Evolutionary conservation across 1,140 invertebrate species (phyloP), one percentile per base, ranked within the genome.

Genomic region (Bilobella aurantiaca): DNA sequence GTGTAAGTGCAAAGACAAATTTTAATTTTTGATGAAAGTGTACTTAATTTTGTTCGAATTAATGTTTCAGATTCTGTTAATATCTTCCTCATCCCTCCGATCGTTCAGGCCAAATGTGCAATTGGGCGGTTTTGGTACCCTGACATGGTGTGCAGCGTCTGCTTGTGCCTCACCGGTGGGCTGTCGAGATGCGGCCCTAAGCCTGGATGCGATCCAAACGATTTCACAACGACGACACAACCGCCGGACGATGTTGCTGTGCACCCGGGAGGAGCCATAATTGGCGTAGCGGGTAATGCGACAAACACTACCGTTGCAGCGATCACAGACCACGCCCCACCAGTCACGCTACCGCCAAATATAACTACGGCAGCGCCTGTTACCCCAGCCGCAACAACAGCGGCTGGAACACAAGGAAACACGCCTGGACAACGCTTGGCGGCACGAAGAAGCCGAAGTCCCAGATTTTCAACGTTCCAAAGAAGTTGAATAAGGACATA

Each of bases 91-190:
- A 61, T 67, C 5, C 66, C 66, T 42, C 61, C 66, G 31, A 14
- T 67, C 3, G 62, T 67, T 1, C 30, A 3, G 5, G 61, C 12
- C 1, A 30, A 21, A 2, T 67, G 66, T 59, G 27, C 14, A 14
- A 23, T 63, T n/a, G 61, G 5, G 2, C 34, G 61, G 29, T 64
- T 68, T 46, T 68, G 67, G 67, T 34, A 56, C 1, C 18, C 62
- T 21, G 58, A 68, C 58, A 28, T 65, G 8, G 58, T 58, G 1
- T 68, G 67, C 29, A 59, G 37, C 2, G 23, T 67, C n/a, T 67
- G 62, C 42, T 68, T 71, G 49, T 71, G 58, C 42, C 34, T 68
- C 53, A 67, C 62, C 21, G 69, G 69, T 21, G 32, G 58, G 12
- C 3, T 65, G 8, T 60, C 57, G 12, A 12, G 64, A 21, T 65